phyloP scores from a whole-genome alignment of 2,113 vertebrate species.

The Morone saxatilis region DNA sequence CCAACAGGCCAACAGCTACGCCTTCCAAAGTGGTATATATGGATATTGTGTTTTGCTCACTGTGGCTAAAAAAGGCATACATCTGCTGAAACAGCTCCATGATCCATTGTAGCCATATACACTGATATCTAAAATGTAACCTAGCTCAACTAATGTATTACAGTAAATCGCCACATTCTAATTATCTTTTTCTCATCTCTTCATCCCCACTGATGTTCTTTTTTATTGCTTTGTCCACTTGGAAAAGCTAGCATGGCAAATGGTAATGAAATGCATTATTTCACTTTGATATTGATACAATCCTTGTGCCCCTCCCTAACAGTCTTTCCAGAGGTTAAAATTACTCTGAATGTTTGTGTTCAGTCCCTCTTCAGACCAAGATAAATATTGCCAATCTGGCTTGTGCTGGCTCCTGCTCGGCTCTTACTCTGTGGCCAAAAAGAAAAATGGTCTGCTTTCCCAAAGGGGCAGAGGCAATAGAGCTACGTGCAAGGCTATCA shows the following conservation, averaged over 20 bases:
- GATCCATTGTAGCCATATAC: constrained; percentile 16
- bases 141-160: constrained; percentile 21
- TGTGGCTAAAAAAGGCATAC: constrained; percentile 11
- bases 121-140: not conserved
- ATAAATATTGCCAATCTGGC: constrained; percentile 81
- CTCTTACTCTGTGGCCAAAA: constrained; percentile 66
- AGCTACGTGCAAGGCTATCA: constrained; percentile 67
- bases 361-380: constrained; percentile 74
- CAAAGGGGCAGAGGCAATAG: constrained; percentile 73
- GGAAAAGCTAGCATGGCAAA: constrained; percentile 21
- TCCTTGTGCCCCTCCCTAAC: constrained; percentile 21
- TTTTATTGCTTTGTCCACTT: constrained; percentile 42
- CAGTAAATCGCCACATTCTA: constrained; percentile 21
- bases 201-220: constrained; percentile 12
- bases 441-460: constrained; percentile 79
- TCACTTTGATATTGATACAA: constrained; percentile 72
- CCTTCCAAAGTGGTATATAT: constrained; percentile 39
- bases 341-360: constrained; percentile 75
- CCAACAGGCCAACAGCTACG: constrained; percentile 52
- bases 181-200: constrained; percentile 9
- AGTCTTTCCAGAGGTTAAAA: constrained; percentile 69
- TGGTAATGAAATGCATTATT: constrained; percentile 60
- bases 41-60: constrained; percentile 19
- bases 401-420: constrained; percentile 58
- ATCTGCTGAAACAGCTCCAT: constrained; percentile 10